Percentiles rank a stretch among this genome's conserved stretches.
phyloP scores from a whole-genome alignment of 2,113 vertebrate genomes.

The Lepisosteus osseus region DNA sequence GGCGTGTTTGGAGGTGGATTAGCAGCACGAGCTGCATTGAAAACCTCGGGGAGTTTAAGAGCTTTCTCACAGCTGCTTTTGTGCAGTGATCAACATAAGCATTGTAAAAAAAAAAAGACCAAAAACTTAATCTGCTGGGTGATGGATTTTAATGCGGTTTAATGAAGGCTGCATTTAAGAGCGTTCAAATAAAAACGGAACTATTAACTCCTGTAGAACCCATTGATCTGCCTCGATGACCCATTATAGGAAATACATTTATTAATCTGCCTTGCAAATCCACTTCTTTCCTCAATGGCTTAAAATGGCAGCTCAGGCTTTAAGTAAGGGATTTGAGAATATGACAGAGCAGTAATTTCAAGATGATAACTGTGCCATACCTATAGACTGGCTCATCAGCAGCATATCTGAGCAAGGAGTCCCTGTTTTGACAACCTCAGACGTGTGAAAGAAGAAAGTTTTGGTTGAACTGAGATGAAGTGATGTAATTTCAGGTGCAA shows the following conservation, averaged over 20 bases:
- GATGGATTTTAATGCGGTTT: slow-evolving; percentile 67
- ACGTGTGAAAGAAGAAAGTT: too few species aligned
- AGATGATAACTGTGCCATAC: too few species aligned
- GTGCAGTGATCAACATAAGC: slow-evolving; percentile 35
- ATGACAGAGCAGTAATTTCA: slow-evolving; percentile 25
- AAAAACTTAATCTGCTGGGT: slow-evolving; percentile 61
- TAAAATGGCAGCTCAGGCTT: slow-evolving; percentile 40
- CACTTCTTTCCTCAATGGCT: slow-evolving; percentile 51
- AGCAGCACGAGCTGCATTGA: slow-evolving; percentile 60
- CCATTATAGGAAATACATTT: slow-evolving; percentile 59
- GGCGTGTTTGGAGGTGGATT: slow-evolving; percentile 60
- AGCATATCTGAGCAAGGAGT: too few species aligned
- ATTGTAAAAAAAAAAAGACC: slow-evolving; percentile 46
- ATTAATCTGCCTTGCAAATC: slow-evolving; percentile 54
- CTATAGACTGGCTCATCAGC: too few species aligned
- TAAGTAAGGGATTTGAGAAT: slow-evolving; percentile 40
- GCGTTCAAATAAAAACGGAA: slow-evolving; percentile 40
- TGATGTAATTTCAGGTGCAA: too few species aligned
- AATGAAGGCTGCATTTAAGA: slow-evolving; percentile 58
- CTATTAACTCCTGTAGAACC: slow-evolving; percentile 45
- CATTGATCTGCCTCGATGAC: slow-evolving; percentile 62
- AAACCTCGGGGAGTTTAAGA: slow-evolving; percentile 41
- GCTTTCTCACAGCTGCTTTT: slow-evolving; percentile 57
- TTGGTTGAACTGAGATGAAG: too few species aligned
- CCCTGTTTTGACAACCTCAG: too few species aligned